Percentiles rank a stretch among this genome's conserved stretches.
Conservation (phyloP, 2,888 invertebrate genomes). For the Chloromyia formosa region DNA sequence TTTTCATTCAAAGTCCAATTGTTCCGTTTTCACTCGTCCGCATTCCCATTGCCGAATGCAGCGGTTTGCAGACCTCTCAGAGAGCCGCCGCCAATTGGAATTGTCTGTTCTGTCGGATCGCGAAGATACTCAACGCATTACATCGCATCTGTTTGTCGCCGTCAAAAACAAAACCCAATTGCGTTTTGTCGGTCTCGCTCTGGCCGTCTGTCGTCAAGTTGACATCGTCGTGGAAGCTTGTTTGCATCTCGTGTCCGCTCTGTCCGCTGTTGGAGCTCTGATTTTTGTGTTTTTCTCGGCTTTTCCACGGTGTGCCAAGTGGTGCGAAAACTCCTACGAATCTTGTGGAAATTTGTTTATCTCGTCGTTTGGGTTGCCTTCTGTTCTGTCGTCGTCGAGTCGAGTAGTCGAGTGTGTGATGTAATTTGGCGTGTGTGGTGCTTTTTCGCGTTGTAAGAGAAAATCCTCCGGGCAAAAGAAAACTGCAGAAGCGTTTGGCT, state of each 20-base stretch:
- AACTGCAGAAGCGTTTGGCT: not conserved
- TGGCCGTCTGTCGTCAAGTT: not conserved
- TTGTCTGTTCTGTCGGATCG: not conserved
- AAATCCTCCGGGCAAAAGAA: not conserved
- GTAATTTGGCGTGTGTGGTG: constrained; percentile 6
- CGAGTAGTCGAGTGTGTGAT: not conserved
- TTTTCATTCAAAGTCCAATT: no score
- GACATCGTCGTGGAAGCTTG: constrained; percentile 16
- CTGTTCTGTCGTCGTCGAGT: not conserved
- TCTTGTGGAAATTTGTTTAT: not conserved
- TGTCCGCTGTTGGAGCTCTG: not conserved
- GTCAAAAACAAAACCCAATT: not conserved
- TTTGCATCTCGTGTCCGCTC: not conserved
- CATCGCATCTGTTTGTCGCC: constrained; percentile 9
- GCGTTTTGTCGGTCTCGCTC: not conserved
- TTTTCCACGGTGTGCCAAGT: no score
- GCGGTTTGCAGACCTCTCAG: not conserved
- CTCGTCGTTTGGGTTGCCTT: not conserved
- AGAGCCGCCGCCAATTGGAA: not conserved
- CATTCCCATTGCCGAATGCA: not conserved
- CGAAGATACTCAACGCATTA: not conserved
- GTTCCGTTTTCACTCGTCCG: not conserved
- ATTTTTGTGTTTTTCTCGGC: no score
- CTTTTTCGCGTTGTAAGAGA: not conserved
- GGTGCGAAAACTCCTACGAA: not conserved